phyloP scores from a whole-genome alignment of 1,140 invertebrate species.

The Babylonia areolata region DNA sequence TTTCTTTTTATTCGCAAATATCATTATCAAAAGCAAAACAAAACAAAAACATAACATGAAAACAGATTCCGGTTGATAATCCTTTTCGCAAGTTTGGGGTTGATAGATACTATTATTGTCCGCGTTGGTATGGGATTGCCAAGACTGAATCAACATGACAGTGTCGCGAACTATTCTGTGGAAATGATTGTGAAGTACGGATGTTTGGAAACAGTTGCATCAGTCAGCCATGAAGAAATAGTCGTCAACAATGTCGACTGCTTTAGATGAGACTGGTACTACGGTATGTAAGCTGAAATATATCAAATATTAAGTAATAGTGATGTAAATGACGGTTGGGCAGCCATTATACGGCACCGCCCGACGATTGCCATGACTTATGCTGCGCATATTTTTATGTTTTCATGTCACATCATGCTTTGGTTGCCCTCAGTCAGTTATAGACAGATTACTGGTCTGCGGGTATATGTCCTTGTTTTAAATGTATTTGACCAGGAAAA shows the following conservation, averaged over 20 bases:
- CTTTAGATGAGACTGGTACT: background rate
- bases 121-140: background rate
- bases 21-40: too few species aligned
- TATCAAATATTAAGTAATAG: background rate
- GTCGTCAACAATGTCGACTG: background rate
- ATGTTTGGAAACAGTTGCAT: background rate
- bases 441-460: too few species aligned
- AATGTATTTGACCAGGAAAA: too few species aligned
- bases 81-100: background rate
- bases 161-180: background rate
- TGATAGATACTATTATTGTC: background rate
- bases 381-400: background rate
- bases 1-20: too few species aligned
- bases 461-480: too few species aligned
- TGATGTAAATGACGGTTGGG: background rate
- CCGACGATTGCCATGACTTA: background rate
- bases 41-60: too few species aligned
- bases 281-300: background rate
- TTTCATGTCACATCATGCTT: background rate
- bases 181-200: background rate
- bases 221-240: background rate
- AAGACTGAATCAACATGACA: background rate
- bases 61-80: too few species aligned
- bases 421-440: background rate
- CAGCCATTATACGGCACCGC: background rate